Conservation (phyloP, 2,888 invertebrate species). For the Taphrorychus bicolor region DNA sequence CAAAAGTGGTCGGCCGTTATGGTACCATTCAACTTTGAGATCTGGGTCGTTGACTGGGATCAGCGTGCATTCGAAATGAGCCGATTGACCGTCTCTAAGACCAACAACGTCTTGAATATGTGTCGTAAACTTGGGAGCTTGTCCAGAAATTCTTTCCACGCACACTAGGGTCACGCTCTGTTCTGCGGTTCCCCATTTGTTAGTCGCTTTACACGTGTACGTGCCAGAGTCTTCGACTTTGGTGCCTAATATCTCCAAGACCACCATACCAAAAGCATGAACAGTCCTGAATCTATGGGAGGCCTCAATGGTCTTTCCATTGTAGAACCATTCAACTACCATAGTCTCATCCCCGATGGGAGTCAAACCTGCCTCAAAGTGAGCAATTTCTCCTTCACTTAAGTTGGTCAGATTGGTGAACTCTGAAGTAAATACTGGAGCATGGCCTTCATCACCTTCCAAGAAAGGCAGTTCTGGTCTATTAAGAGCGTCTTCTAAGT, state of each 20-base stretch:
- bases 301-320: constrained; percentile 86
- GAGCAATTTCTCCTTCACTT: constrained; percentile 94
- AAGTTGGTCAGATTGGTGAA: constrained; percentile 84
- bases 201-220: constrained; percentile 88
- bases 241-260: constrained; percentile 93
- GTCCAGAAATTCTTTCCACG: constrained; percentile 83
- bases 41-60: constrained; percentile 94
- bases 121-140: constrained; percentile 87
- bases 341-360: constrained; percentile 94
- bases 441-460: constrained; percentile 80
- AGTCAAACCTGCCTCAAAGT: constrained; percentile 95
- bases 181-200: constrained; percentile 88
- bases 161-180: constrained; percentile 84
- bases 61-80: constrained; percentile 94
- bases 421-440: constrained; percentile 88
- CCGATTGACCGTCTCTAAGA: constrained; percentile 90
- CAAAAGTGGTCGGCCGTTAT: constrained; percentile 88
- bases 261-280: constrained; percentile 97
- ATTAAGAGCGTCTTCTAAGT: constrained; percentile 85
- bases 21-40: constrained; percentile 96
- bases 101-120: constrained; percentile 85
- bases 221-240: constrained; percentile 91
- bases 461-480: constrained; percentile 72
- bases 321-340: constrained; percentile 96
- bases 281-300: constrained; percentile 92